Percentiles rank a stretch among this genome's conserved stretches.
Conservation (phyloP, 2,797 vertebrate species). For the Molothrus ater region DNA sequence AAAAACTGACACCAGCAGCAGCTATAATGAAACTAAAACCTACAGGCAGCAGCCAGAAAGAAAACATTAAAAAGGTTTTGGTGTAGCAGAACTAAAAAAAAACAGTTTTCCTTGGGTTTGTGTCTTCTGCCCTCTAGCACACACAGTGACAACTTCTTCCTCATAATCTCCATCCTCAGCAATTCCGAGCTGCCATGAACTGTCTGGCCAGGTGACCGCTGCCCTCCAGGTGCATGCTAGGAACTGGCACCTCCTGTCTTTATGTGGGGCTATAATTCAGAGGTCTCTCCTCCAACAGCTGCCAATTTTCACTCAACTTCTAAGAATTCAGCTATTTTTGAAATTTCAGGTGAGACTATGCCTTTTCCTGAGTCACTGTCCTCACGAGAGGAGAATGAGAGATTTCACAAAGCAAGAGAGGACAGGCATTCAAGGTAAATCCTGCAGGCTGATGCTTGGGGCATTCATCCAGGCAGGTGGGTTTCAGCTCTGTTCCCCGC, state of each 20-base stretch:
- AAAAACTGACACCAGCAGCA: not conserved
- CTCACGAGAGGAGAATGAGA: not conserved
- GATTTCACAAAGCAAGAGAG: not conserved
- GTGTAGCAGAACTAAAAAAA: not conserved
- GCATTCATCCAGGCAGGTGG: not conserved
- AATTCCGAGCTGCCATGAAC: not conserved
- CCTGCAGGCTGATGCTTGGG: not conserved
- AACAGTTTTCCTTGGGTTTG: not conserved
- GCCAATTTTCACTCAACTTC: not conserved
- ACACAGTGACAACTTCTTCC: not conserved
- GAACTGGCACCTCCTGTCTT: not conserved
- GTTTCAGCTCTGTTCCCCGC: not conserved
- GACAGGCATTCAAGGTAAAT: not conserved
- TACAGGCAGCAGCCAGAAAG: not conserved
- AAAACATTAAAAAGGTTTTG: not conserved
- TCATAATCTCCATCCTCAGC: not conserved
- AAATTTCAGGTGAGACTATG: not conserved
- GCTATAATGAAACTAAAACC: not conserved
- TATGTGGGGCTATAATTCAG: not conserved
- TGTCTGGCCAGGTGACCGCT: not conserved
- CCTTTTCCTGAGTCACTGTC: not conserved
- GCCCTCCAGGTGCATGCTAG: not conserved
- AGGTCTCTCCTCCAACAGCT: not conserved
- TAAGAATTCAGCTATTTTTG: not conserved
- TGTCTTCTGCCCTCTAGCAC: not conserved